phyloP scores from a whole-genome alignment of 2,113 vertebrate species.

The Puma concolor region DNA sequence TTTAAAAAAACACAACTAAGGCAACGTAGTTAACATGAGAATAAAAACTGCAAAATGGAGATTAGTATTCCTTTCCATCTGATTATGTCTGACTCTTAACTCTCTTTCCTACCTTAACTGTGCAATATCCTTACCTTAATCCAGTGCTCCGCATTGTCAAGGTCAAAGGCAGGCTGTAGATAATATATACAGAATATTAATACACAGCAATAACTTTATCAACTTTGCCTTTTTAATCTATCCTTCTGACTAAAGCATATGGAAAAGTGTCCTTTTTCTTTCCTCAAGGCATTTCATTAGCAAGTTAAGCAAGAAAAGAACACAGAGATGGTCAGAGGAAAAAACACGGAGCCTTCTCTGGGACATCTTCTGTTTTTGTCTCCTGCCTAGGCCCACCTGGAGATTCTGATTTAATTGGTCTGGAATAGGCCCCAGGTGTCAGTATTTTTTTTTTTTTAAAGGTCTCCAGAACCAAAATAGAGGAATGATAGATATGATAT shows the following conservation, averaged over 20 bases:
- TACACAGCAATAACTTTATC: background rate
- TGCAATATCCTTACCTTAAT: constrained; percentile 85
- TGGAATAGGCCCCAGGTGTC: background rate
- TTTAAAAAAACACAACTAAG: background rate
- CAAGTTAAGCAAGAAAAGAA: constrained; percentile 38
- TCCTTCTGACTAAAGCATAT: background rate
- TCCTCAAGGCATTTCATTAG: background rate
- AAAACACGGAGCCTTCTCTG: background rate
- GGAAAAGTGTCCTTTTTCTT: background rate
- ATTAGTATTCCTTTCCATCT: constrained; percentile 9
- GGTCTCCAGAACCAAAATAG: background rate
- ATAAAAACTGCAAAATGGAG: constrained; percentile 24
- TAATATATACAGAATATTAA: constrained; percentile 57
- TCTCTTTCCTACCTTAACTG: background rate
- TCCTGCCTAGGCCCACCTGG: background rate
- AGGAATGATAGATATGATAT: background rate
- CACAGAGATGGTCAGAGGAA: background rate
- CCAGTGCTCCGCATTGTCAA: constrained; percentile 85
- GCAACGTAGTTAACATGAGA: background rate
- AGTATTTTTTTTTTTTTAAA: background rate
- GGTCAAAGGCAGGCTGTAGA: constrained; percentile 79
- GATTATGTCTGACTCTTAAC: background rate
- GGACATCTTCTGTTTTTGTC: constrained; percentile 3
- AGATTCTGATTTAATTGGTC: constrained; percentile 5
- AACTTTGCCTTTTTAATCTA: background rate